Evolutionary conservation across 2,888 invertebrate species (phyloP).

Genomic region (Ctena decussata): DNA sequence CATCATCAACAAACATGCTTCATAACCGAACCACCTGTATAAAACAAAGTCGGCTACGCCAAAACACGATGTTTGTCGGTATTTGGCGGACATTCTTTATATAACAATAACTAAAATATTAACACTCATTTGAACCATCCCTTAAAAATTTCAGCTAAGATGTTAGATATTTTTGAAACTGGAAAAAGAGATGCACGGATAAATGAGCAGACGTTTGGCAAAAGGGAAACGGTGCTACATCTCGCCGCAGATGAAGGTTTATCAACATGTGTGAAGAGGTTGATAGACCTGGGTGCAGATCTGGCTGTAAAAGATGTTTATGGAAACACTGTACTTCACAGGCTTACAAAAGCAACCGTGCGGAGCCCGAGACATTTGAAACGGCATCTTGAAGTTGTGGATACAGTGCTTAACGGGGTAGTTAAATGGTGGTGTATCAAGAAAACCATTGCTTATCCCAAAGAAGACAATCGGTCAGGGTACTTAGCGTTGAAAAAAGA

Average conservation of each 20-base stretch:
- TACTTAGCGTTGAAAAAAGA: slow-evolving; percentile 56
- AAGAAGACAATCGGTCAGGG: slow-evolving; percentile 70
- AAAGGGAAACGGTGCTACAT: slow-evolving; percentile 74
- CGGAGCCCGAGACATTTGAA: slow-evolving; percentile 49
- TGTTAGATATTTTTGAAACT: slow-evolving; percentile 80
- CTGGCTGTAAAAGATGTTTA: slow-evolving; percentile 71
- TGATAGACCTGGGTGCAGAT: slow-evolving; percentile 70
- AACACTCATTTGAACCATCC: no score
- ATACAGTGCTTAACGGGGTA: slow-evolving; percentile 67
- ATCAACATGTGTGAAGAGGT: slow-evolving; percentile 55
- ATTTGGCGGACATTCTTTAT: no score
- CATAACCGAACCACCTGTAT: no score
- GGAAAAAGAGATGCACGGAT: slow-evolving; percentile 80
- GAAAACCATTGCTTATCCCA: slow-evolving; percentile 71
- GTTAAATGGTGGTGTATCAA: slow-evolving; percentile 82
- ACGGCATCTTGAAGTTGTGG: slow-evolving; percentile 70
- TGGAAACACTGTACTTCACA: slow-evolving; percentile 83
- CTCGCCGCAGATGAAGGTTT: slow-evolving; percentile 75
- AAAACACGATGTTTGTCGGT: no score
- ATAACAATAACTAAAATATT: no score
- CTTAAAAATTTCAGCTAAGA: slow-evolving; percentile 66
- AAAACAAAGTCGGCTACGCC: no score
- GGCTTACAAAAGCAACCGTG: slow-evolving; percentile 71
- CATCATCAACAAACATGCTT: no score
- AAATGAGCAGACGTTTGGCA: slow-evolving; percentile 73